These are phyloP conservation scores for Aeoliscus strigatus DNA, from an alignment of 2,797 vertebrate genomes.

Conservation along the genomic window DNA sequence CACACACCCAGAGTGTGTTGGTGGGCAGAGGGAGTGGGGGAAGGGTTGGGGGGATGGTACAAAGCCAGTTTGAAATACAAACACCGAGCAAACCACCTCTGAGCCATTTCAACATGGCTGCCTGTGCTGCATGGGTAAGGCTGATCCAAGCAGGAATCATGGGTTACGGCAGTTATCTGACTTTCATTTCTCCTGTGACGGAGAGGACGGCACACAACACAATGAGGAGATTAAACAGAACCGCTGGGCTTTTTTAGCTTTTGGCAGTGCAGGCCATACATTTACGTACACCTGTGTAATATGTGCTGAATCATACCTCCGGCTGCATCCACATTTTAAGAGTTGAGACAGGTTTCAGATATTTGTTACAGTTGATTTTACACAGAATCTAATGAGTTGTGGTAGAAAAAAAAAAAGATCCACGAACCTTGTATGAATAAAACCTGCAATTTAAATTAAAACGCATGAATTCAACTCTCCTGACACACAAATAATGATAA, in stretches of 20 bases:
- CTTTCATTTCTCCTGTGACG: slow-evolving; percentile 1
- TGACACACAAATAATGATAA: neutral
- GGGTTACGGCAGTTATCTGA: too few relatives aligned
- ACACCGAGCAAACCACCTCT: slow-evolving; percentile 63
- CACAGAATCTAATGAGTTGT: neutral
- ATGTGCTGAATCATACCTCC: slow-evolving; percentile 6
- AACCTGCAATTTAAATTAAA: too few relatives aligned
- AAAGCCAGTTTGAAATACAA: slow-evolving; percentile 74
- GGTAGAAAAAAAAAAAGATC: neutral
- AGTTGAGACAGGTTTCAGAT: too few relatives aligned
- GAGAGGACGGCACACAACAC: slow-evolving; percentile 14
- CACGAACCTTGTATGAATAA: too few relatives aligned
- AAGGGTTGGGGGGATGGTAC: slow-evolving; percentile 62
- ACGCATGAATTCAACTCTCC: too few relatives aligned
- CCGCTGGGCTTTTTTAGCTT: slow-evolving; percentile 6
- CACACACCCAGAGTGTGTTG: slow-evolving; percentile 40
- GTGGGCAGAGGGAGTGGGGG: slow-evolving; percentile 65
- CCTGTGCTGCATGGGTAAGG: slow-evolving; percentile 42
- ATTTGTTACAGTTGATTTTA: neutral
- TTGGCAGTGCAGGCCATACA: neutral
- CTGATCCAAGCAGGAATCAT: slow-evolving; percentile 25
- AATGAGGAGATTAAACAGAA: slow-evolving; percentile 25
- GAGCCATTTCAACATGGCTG: slow-evolving; percentile 65
- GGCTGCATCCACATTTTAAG: neutral
- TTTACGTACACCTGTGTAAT: slow-evolving; percentile 16